Evolutionary conservation across 1,140 invertebrate species (phyloP).

Genomic region (Achatina immaculata): DNA sequence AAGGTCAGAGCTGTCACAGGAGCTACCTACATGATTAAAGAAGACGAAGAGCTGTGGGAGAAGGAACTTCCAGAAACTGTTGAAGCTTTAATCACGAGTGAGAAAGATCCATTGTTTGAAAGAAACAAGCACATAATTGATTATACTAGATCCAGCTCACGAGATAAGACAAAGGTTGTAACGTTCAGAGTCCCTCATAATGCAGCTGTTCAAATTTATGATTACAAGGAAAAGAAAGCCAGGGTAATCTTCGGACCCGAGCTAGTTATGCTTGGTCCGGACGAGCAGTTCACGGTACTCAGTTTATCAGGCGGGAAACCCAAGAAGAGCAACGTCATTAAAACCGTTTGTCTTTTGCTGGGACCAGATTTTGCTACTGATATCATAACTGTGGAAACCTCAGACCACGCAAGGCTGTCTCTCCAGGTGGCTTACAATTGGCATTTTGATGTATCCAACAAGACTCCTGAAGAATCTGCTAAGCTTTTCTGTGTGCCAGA

Average conservation of each 20-base stretch:
- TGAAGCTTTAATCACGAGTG: conserved; percentile 56
- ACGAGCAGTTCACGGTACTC: conserved; percentile 73
- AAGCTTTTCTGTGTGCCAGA: conserved; percentile 73
- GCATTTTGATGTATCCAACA: conserved; percentile 69
- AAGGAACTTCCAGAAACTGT: conserved; percentile 69
- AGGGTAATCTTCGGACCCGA: conserved; percentile 72
- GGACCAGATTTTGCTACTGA: conserved; percentile 73
- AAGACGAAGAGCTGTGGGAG: conserved; percentile 73
- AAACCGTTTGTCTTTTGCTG: conserved; percentile 69
- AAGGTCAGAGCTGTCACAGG: conserved; percentile 70
- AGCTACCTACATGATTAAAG: conserved; percentile 72
- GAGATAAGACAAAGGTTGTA: conserved; percentile 66
- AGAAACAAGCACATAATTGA: conserved; percentile 38
- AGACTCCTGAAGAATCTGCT: conserved; percentile 53
- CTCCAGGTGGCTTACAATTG: conserved; percentile 73
- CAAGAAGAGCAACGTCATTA: conserved; percentile 71
- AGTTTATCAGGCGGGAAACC: conserved; percentile 71
- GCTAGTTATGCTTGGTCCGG: conserved; percentile 72
- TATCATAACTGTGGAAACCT: conserved; percentile 72
- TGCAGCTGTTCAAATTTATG: conserved; percentile 72
- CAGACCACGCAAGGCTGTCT: conserved; percentile 71
- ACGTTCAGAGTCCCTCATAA: conserved; percentile 72
- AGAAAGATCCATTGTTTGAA: conserved; percentile 68
- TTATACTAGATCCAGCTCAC: neutral
- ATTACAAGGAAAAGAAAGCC: conserved; percentile 72